A percentile compares a stretch with the other conserved stretches of the same genome.
These are phyloP conservation scores for Hydrotaea diabolus DNA, from an alignment of 2,888 invertebrate species.

Conservation along the genomic window DNA sequence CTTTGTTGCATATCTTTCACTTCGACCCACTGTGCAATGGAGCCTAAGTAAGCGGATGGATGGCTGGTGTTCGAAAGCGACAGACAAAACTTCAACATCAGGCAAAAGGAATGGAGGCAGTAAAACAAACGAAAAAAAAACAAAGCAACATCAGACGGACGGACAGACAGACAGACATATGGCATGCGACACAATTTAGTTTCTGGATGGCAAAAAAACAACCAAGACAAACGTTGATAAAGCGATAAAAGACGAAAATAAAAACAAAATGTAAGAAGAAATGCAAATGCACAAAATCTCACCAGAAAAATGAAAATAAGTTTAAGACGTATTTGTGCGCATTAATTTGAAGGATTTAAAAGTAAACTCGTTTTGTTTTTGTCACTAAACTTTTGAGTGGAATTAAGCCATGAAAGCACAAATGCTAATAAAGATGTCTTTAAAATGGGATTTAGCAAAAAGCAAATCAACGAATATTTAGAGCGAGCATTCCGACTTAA, in stretches of 20 bases:
- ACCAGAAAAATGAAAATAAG: neutral
- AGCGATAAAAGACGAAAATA: slow-evolving; percentile 29
- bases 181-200: slow-evolving; percentile 59
- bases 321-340: slow-evolving; percentile 33
- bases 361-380: slow-evolving; percentile 14
- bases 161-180: slow-evolving; percentile 36
- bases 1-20: too few species aligned
- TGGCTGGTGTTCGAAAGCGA: neutral
- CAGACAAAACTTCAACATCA: slow-evolving; percentile 6
- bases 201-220: slow-evolving; percentile 7
- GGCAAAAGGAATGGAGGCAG: neutral
- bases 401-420: slow-evolving; percentile 4
- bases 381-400: neutral
- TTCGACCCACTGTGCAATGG: too few species aligned
- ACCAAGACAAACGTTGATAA: neutral
- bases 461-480: neutral
- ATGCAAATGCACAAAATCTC: slow-evolving; percentile 23
- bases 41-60: too few species aligned
- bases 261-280: too few species aligned
- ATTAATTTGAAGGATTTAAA: slow-evolving; percentile 34
- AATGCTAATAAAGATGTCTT: neutral
- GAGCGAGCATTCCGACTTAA: neutral
- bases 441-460: neutral
- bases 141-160: neutral
- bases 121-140: neutral